These are phyloP conservation scores for Holotrichia oblita DNA, from an alignment of 1,140 invertebrate species.

Conservation along the genomic window DNA sequence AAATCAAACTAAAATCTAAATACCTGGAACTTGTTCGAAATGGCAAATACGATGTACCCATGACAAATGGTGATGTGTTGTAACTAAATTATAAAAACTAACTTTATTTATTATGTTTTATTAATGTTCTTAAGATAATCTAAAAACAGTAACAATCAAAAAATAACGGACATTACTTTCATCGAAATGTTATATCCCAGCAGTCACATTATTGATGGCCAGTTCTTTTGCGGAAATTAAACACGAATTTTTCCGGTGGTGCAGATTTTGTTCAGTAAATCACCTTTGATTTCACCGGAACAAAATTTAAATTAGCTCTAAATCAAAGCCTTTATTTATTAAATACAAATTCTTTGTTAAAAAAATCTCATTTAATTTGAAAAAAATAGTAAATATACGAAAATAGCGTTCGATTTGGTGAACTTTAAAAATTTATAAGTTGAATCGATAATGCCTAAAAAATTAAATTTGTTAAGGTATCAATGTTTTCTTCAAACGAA, in stretches of 20 bases:
- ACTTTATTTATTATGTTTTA: too few relatives aligned
- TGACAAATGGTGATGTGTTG: too few relatives aligned
- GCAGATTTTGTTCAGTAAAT: neutral
- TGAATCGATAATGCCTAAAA: neutral
- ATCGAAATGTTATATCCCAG: too few relatives aligned
- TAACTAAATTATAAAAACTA: too few relatives aligned
- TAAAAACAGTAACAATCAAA: slow-evolving; percentile 53
- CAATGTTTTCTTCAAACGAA: neutral
- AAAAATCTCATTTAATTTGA: too few relatives aligned
- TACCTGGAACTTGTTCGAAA: too few relatives aligned
- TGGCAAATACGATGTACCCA: too few relatives aligned
- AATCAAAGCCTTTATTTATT: neutral
- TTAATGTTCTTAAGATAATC: slow-evolving; percentile 47
- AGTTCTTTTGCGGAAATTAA: neutral
- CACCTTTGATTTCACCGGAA: neutral
- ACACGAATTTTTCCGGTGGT: neutral
- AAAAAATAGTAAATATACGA: neutral
- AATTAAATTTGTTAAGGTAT: neutral
- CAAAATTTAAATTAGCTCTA: neutral
- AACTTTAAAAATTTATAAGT: neutral
- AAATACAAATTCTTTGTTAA: too few relatives aligned
- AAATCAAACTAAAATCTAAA: too few relatives aligned
- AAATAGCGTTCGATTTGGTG: neutral
- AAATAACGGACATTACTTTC: too few relatives aligned
- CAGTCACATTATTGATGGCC: slow-evolving; percentile 50